A percentile compares a stretch with the other conserved stretches of the same genome.
Evolutionary conservation across 92 coral and sea anemone species (phyloP).

Genomic region (Siderastrea radians): DNA sequence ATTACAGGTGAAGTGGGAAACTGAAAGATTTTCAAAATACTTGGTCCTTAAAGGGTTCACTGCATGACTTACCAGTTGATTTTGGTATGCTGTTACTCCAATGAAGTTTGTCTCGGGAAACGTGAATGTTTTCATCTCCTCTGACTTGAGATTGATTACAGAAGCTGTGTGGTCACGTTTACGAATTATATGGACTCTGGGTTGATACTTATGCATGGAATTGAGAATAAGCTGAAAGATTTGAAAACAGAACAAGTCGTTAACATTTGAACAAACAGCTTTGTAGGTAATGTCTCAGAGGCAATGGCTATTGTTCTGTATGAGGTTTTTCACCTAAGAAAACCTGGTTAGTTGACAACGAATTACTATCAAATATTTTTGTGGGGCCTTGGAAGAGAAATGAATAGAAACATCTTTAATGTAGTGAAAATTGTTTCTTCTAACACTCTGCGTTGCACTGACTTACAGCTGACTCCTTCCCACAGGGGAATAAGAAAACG

Average conservation of each 20-base stretch:
- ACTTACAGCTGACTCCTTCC: background rate
- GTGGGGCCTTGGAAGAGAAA: background rate
- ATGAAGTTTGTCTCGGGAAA: slow-evolving; percentile 93
- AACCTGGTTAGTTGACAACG: background rate
- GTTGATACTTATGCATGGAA: slow-evolving; percentile 98
- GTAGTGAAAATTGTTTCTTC: background rate
- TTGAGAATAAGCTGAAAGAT: slow-evolving; percentile 86
- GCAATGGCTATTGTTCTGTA: background rate
- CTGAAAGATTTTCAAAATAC: background rate
- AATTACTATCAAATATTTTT: background rate
- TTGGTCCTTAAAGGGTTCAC: background rate
- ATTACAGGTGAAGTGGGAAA: background rate
- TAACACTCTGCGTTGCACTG: background rate
- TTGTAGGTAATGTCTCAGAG: too few species aligned
- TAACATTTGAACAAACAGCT: background rate
- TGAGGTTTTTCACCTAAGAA: background rate
- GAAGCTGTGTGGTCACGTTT: slow-evolving; percentile 98
- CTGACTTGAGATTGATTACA: slow-evolving; percentile 94
- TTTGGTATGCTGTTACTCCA: slow-evolving; percentile 98
- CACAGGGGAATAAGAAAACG: background rate
- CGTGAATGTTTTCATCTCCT: slow-evolving; percentile 93
- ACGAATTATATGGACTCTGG: slow-evolving; percentile 91
- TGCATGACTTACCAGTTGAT: slow-evolving; percentile 85
- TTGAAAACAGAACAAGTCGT: slow-evolving; percentile 8
- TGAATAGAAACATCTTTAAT: too few species aligned